Evolutionary conservation across 2,113 vertebrate genomes (phyloP).

Genomic region (Erinaceus europaeus): DNA sequence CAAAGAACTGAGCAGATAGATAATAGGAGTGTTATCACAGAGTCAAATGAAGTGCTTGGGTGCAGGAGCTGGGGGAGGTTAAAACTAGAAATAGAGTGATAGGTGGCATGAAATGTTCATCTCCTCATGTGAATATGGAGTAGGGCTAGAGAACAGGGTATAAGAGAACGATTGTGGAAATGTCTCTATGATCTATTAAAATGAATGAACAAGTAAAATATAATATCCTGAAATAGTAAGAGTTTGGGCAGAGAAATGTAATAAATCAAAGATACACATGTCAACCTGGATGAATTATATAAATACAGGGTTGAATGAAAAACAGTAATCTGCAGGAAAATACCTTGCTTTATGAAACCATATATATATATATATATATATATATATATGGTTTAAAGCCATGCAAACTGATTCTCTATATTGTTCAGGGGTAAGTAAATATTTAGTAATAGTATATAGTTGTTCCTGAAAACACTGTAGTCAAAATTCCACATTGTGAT

Average conservation of each 20-base stretch:
- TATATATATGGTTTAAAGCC: constrained; percentile 33
- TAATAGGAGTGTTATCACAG: background rate
- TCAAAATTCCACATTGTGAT: background rate
- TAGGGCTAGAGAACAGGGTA: background rate
- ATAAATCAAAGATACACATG: constrained; percentile 14
- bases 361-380: no score
- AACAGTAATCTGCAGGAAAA: background rate
- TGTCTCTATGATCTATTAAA: background rate
- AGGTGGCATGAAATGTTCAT: accelerated
- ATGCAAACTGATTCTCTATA: background rate
- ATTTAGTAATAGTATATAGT: background rate
- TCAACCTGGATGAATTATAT: constrained; percentile 32
- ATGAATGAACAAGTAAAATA: constrained; percentile 21
- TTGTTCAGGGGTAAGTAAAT: constrained; percentile 30
- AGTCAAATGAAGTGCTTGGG: background rate
- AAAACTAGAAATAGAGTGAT: background rate
- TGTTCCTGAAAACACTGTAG: background rate
- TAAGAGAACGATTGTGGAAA: background rate
- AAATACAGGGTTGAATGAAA: background rate
- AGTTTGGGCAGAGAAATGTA: constrained; percentile 11
- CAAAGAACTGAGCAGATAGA: background rate
- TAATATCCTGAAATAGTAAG: constrained; percentile 25
- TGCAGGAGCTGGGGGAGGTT: accelerated
- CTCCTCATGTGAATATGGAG: background rate
- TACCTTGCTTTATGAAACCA: constrained; percentile 23